Conservation (phyloP, 1,140 invertebrate genomes). For the Pemphigus obesinymphae region DNA sequence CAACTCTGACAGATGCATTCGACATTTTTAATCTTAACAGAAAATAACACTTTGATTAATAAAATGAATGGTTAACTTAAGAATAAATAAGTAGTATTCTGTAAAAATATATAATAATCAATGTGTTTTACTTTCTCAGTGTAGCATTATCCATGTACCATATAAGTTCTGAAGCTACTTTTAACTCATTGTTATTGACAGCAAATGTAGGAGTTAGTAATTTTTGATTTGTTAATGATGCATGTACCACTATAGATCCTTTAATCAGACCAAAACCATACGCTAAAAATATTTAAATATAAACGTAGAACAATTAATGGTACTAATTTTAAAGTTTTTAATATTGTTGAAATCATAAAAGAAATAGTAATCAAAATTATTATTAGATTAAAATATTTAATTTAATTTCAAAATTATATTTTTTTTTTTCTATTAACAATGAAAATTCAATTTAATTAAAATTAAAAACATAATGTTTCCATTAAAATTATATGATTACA, state of each 20-base stretch:
- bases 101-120: neutral
- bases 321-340: neutral
- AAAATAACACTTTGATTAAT: neutral
- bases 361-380: neutral
- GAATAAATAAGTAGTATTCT: neutral
- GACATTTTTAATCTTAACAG: neutral
- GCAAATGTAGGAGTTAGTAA: neutral
- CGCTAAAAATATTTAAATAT: neutral
- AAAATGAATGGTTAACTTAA: neutral
- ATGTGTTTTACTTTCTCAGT: conserved; percentile 4
- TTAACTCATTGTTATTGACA: conserved; percentile 8
- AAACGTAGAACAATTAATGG: too few species aligned
- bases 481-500: too few species aligned
- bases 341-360: neutral
- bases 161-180: neutral
- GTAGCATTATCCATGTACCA: neutral
- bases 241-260: conserved; percentile 16
- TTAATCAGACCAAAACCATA: conserved; percentile 31
- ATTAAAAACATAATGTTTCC: neutral
- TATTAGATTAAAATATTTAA: neutral
- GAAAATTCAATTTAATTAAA: neutral
- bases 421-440: too few species aligned
- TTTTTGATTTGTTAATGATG: neutral
- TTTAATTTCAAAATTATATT: too few species aligned
- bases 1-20: neutral